These are phyloP conservation scores for Manis crassicaudata DNA, from an alignment of 2,797 vertebrate genomes.

Conservation along the genomic window DNA sequence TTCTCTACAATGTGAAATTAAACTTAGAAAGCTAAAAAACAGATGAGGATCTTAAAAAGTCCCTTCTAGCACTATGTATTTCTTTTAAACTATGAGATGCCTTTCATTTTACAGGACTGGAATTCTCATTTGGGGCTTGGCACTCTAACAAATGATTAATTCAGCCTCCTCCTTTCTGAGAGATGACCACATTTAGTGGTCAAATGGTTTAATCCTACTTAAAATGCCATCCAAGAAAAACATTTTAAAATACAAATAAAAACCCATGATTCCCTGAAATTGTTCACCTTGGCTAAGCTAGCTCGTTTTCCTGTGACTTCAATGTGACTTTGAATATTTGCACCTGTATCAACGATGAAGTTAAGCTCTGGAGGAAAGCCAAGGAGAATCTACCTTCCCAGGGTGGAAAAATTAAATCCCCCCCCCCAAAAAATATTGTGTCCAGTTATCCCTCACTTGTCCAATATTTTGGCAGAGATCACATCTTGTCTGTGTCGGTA, in stretches of 20 bases:
- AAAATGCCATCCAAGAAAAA: slow-evolving; percentile 75
- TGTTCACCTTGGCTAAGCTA: slow-evolving; percentile 39
- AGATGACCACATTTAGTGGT: slow-evolving; percentile 74
- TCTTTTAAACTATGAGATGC: slow-evolving; percentile 79
- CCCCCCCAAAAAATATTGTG: neutral
- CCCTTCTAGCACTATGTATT: slow-evolving; percentile 66
- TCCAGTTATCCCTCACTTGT: neutral
- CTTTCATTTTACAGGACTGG: slow-evolving; percentile 79
- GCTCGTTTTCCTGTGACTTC: slow-evolving; percentile 30
- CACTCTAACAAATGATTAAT: slow-evolving; percentile 76
- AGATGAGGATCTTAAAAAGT: slow-evolving; percentile 61
- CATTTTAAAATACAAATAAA: slow-evolving; percentile 76
- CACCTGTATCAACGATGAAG: slow-evolving; percentile 15
- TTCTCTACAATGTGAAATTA: slow-evolving; percentile 61
- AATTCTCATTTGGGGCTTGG: slow-evolving; percentile 82
- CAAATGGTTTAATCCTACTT: slow-evolving; percentile 78
- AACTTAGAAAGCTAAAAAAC: slow-evolving; percentile 73
- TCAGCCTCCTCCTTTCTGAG: slow-evolving; percentile 69
- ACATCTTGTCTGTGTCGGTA: neutral
- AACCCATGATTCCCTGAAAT: slow-evolving; percentile 60
- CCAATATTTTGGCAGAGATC: slow-evolving; percentile 28
- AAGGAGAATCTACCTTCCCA: slow-evolving; percentile 16
- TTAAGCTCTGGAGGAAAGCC: slow-evolving; percentile 42
- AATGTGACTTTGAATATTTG: slow-evolving; percentile 61
- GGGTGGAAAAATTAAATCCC: slow-evolving; percentile 59